Base-by-base conservation (phyloP, 2,888 invertebrate genomes). In the Aspidiotus destructor region DNA sequence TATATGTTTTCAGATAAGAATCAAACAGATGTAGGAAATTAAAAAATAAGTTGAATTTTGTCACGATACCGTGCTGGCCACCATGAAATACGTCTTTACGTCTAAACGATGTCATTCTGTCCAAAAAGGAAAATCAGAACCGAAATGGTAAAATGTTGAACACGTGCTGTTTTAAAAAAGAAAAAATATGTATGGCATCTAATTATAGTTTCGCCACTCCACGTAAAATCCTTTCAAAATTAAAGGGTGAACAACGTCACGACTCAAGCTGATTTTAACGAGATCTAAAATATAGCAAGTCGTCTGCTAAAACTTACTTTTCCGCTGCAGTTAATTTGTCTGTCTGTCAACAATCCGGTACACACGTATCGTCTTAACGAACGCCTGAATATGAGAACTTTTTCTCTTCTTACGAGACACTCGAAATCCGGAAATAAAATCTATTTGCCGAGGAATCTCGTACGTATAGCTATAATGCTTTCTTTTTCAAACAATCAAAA, bases 251-350 rank as follows among this genome's bases (percentile, higher is more conserved):
- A 58, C 13, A 58, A 40, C 17, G 58, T 44, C 44, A 15, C 17
- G 60, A 65, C 28, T 28, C 57, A 58, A 65, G 58, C 55, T 41
- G 57, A 44, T 58, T 44, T 58, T 65, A 65, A 65, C 65, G 65
- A 65, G 65, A 65, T 65, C 65, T 65, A 40, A 65, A 65, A 44
- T 48, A 65, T 64, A 64, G 55, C 57, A 64, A 64, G 58, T 28
- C 60, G 65, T 65, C 65, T 65, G 65, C 65, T 65, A 57, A 65
- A 65, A 65, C 57, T 58, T 65, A 65, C 58, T 65, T 65, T 55
- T 65, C 65, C 42, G 65, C 57, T 64, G 64, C 64, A 65, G 44
- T 65, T 65, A 65, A 65, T 65, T 65, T 65, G 65, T 65, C 65
- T 65, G 65, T 65, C 65, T 65, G 65, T 65, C 65, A 65, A 58